phyloP scores from a whole-genome alignment of 2,113 vertebrate genomes.

The Tupaia chinensis region DNA sequence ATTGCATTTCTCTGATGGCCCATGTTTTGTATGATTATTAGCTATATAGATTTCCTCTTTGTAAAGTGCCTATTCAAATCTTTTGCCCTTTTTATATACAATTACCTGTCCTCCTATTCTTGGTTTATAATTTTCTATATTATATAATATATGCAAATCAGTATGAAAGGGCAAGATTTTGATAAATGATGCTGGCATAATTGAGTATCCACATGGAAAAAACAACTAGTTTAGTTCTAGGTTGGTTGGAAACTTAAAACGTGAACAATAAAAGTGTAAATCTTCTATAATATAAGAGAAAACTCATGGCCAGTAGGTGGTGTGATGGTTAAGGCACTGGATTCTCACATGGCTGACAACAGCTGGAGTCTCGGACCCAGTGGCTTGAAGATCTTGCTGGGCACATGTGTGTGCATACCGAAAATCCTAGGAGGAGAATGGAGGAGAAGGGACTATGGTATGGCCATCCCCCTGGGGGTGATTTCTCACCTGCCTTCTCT shows the following conservation, averaged over 20 bases:
- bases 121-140: neutral
- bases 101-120: slow-evolving; percentile 6
- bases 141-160: neutral
- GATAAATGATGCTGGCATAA: neutral
- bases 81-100: neutral
- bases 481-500: no score
- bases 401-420: no score
- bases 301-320: neutral
- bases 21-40: neutral
- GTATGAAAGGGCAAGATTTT: neutral
- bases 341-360: no score
- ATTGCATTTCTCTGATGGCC: neutral
- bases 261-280: neutral
- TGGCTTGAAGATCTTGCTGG: no score
- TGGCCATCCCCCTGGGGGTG: no score
- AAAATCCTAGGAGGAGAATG: no score
- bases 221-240: slow-evolving; percentile 39
- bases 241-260: neutral
- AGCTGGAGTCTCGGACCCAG: no score
- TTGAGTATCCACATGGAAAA: neutral
- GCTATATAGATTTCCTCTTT: neutral
- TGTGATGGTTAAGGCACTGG: no score
- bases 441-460: no score
- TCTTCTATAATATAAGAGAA: neutral
- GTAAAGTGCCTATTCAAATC: neutral